These are phyloP conservation scores for Dysdera silvatica DNA, from an alignment of 1,140 invertebrate genomes.

Conservation along the genomic window DNA sequence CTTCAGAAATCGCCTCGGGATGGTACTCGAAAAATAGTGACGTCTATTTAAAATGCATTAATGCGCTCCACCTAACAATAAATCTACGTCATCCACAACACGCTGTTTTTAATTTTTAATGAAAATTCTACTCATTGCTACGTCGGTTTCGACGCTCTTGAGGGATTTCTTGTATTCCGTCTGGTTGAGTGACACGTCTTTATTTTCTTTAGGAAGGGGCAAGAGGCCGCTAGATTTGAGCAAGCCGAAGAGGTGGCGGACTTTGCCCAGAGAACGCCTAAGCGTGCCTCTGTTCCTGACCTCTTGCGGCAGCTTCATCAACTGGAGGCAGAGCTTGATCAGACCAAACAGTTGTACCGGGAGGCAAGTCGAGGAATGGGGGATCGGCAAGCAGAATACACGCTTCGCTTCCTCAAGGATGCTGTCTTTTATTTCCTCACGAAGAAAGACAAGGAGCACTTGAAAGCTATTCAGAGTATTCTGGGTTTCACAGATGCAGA, in stretches of 20 bases:
- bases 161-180: slow-evolving; percentile 6
- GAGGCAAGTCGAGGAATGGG: slow-evolving; percentile 50
- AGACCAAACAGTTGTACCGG: slow-evolving; percentile 75
- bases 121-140: too few species aligned
- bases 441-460: slow-evolving; percentile 70
- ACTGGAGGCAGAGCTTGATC: slow-evolving; percentile 71
- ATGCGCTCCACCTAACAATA: too few species aligned
- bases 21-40: too few species aligned
- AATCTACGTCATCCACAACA: too few species aligned
- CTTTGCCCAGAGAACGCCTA: slow-evolving; percentile 42
- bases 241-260: slow-evolving; percentile 50
- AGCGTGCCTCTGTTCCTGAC: slow-evolving; percentile 56
- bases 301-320: slow-evolving; percentile 67
- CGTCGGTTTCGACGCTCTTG: too few species aligned
- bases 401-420: slow-evolving; percentile 76
- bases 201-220: slow-evolving; percentile 54
- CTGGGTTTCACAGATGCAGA: slow-evolving; percentile 47
- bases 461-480: slow-evolving; percentile 77
- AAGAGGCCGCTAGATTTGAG: slow-evolving; percentile 64
- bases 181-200: neutral
- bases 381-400: slow-evolving; percentile 69
- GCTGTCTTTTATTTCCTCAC: slow-evolving; percentile 84
- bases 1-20: too few species aligned
- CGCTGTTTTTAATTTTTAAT: too few species aligned
- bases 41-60: too few species aligned